Evolutionary conservation across 2,113 vertebrate species (phyloP).

Genomic region (Zingel zingel): DNA sequence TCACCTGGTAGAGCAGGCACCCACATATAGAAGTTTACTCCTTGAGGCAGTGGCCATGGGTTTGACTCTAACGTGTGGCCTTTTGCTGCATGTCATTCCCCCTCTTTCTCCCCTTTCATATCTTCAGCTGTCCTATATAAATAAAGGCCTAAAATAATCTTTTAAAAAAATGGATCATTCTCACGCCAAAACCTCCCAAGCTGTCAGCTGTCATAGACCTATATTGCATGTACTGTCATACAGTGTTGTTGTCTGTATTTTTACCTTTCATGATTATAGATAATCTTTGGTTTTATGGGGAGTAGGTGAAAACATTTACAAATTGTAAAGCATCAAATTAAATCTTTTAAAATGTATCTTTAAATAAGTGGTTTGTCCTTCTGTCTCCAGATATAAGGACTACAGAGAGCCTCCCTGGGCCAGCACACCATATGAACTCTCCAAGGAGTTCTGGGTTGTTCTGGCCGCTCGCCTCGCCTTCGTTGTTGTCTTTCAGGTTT

Average conservation of each 20-base stretch:
- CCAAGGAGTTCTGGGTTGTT: constrained; percentile 97
- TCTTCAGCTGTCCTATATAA: too few relatives aligned
- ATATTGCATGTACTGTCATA: not conserved
- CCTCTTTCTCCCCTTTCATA: too few relatives aligned
- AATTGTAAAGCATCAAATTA: not conserved
- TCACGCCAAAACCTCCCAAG: not conserved
- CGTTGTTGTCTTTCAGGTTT: constrained; percentile 96
- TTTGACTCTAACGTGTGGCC: too few relatives aligned
- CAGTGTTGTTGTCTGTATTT: not conserved
- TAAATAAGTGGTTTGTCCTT: not conserved
- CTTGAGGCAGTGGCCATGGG: too few relatives aligned
- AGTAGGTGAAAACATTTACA: not conserved
- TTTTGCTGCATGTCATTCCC: too few relatives aligned
- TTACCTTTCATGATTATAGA: not conserved
- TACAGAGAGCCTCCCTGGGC: constrained; percentile 96
- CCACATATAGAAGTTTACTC: too few relatives aligned
- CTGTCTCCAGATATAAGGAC: constrained; percentile 91
- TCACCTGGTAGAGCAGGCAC: too few relatives aligned
- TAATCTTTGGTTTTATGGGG: too few relatives aligned
- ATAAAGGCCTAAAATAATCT: too few relatives aligned
- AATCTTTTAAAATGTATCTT: not conserved
- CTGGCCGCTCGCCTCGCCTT: constrained; percentile 94
- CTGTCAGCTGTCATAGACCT: not conserved
- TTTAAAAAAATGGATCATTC: not conserved
- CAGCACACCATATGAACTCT: constrained; percentile 90